A percentile compares a stretch with the other conserved stretches of the same genome.
Conservation (phyloP, 2,888 invertebrate species). For the Biston stratarius region DNA sequence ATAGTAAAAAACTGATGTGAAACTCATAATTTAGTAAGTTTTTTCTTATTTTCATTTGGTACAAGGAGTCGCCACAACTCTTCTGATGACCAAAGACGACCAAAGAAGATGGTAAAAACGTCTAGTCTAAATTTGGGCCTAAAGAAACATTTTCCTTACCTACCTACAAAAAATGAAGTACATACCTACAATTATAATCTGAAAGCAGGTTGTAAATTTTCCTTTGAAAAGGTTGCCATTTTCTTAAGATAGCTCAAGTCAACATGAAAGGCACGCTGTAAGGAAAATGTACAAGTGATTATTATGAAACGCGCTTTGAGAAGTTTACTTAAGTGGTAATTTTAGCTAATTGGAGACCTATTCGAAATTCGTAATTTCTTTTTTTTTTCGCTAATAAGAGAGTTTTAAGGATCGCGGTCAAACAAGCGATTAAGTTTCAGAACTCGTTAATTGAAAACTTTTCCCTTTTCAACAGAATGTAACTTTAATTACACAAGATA, state of each 20-base stretch:
- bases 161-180: too few species aligned
- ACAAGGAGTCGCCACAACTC: too few species aligned
- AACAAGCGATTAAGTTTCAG: slow-evolving; percentile 31
- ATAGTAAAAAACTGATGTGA: too few species aligned
- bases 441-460: slow-evolving; percentile 34
- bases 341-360: slow-evolving; percentile 35
- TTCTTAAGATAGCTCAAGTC: slow-evolving; percentile 2
- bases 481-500: too few species aligned
- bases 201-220: not conserved
- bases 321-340: slow-evolving; percentile 29
- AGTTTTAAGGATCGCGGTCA: slow-evolving; percentile 24
- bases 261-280: slow-evolving; percentile 15
- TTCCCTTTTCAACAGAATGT: slow-evolving; percentile 3
- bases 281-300: slow-evolving; percentile 14
- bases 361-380: slow-evolving; percentile 32
- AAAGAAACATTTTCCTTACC: too few species aligned
- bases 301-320: slow-evolving; percentile 18
- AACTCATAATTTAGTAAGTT: too few species aligned
- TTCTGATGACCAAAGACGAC: too few species aligned
- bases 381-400: slow-evolving; percentile 36
- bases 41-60: too few species aligned
- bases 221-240: slow-evolving; percentile 5
- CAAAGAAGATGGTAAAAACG: too few species aligned
- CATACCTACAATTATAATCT: not conserved
- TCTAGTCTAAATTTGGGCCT: too few species aligned